Evolutionary conservation across 2,888 invertebrate species (phyloP), one percentile per base, ranked within the genome.

Genomic region (Drosophila imparisetae): DNA sequence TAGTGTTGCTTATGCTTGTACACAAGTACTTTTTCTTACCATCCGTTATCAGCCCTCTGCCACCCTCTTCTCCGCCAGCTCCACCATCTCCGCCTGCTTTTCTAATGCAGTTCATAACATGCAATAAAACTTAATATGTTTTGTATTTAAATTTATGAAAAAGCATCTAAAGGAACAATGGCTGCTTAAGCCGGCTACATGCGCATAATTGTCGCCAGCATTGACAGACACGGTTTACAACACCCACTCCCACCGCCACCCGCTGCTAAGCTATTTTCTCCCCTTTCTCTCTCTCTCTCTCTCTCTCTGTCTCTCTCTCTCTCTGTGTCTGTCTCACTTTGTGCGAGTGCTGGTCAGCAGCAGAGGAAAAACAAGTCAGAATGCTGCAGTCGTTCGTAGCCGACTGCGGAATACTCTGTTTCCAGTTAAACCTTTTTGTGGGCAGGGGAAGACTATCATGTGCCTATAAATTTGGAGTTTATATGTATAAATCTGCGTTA

Each of bases 51-150:
- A 54, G 36, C 55, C 60, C 50, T 49, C 32, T 13, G 30, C n/a
- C 21, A 30, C n/a, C n/a, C 27, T 54, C 58, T 45, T 27, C 30
- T 55, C 24, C 15, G 42, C 11, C 52, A 27, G 36, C 30, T 55
- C 24, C 15, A n/a, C n/a, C 38, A n/a, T 30, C 30, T 52, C 21
- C 13, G 42, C 11, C 52, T 34, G 36, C 36, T 52, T 32, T 27
- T 53, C 66, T 72, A 75, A 75, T 72, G 74, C 64, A 86, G 82
- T 79, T 86, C 66, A 68, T 69, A 66, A 72, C 76, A 66, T 86
- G 89, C 89, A 75, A 85, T 85, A 81, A 85, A 85, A 86, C 89
- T 86, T 88, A 85, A 85, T 89, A 85, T 86, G 85, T 88, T 85
- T 88, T 81, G 89, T 83, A 85, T 85, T 85, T 85, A 85, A 85